Percentiles rank a stretch among this genome's conserved stretches.
These are phyloP conservation scores for Nycticebus coucang DNA, from an alignment of 2,113 vertebrate genomes.

Conservation along the genomic window DNA sequence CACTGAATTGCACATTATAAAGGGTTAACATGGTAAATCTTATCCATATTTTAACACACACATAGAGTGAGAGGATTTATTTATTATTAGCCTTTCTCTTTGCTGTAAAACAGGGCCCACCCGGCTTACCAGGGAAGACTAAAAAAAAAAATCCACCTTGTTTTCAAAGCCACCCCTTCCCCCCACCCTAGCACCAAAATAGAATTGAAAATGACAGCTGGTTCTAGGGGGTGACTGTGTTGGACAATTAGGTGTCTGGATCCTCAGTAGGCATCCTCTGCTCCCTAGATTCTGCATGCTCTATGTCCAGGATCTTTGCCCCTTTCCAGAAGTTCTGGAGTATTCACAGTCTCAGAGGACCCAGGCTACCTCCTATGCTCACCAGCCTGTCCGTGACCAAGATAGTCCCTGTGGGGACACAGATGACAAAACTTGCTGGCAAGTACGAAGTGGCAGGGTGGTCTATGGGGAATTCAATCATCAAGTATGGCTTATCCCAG, in stretches of 20 bases:
- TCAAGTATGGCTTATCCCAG: neutral
- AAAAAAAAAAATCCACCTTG: neutral
- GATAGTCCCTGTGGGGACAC: neutral
- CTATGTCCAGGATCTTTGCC: neutral
- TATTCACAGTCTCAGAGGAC: neutral
- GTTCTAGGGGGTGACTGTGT: neutral
- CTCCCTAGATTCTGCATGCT: rapidly evolving
- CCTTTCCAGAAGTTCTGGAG: neutral
- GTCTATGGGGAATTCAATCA: constrained; percentile 12
- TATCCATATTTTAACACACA: neutral
- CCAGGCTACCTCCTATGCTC: rapidly evolving
- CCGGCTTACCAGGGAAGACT: neutral
- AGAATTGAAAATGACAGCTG: neutral
- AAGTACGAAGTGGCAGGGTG: constrained; percentile 46
- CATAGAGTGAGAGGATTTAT: neutral
- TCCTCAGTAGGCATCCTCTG: neutral
- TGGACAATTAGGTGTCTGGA: neutral
- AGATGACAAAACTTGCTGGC: neutral
- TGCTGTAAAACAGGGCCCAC: neutral
- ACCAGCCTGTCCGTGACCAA: neutral
- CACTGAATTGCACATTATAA: neutral
- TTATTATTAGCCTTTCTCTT: neutral
- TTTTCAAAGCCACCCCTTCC: neutral
- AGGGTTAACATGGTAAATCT: neutral
- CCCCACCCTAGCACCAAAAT: neutral